Conservation (phyloP, 1,140 invertebrate genomes). For the Bombus vancouverensis region DNA sequence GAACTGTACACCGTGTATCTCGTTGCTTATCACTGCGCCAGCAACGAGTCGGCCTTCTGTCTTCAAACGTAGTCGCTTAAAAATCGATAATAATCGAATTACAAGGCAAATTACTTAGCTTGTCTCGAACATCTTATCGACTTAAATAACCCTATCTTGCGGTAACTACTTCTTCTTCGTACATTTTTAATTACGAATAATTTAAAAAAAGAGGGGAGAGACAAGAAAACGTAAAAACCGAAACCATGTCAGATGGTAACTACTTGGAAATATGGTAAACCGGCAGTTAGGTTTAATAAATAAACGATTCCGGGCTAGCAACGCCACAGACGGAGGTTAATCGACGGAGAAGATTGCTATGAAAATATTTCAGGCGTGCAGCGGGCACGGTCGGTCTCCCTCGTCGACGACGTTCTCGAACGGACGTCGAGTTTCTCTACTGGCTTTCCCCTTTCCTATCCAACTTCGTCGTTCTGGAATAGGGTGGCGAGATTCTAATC, state of each 20-base stretch:
- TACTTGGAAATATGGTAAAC: neutral
- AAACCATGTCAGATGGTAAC: no score
- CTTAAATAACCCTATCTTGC: no score
- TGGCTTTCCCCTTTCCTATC: neutral
- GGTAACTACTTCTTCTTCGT: no score
- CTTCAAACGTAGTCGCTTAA: no score
- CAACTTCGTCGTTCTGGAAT: neutral
- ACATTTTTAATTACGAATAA: neutral
- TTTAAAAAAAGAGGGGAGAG: neutral
- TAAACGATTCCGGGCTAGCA: slow-evolving; percentile 12
- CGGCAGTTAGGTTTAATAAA: slow-evolving; percentile 28
- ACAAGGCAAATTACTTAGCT: no score
- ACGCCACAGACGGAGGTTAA: slow-evolving; percentile 28
- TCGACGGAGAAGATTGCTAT: slow-evolving; percentile 38
- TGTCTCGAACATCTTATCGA: no score
- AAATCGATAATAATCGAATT: no score
- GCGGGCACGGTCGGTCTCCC: slow-evolving; percentile 1
- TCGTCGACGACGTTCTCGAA: slow-evolving; percentile 1
- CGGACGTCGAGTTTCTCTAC: neutral
- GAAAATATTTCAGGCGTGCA: slow-evolving; percentile 49
- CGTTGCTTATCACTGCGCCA: no score
- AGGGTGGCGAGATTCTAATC: slow-evolving; percentile 29
- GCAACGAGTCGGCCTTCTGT: no score
- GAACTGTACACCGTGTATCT: no score
- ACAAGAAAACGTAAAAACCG: neutral